These are phyloP conservation scores for Bombylius major DNA, from an alignment of 2,888 invertebrate genomes.

Conservation along the genomic window DNA sequence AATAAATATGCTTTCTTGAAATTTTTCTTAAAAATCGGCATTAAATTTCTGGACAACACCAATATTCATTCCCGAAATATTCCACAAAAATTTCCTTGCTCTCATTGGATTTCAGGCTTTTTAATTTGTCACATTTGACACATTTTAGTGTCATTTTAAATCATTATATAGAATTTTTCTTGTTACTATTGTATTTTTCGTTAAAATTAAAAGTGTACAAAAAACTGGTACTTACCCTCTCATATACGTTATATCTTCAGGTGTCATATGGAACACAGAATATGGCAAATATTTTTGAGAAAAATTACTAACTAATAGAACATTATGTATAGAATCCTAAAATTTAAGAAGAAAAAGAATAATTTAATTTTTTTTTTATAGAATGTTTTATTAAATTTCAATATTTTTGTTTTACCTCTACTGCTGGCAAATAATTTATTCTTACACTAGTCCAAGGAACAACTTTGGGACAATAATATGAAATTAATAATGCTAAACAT, in stretches of 20 bases:
- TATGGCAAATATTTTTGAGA: slow-evolving; percentile 73
- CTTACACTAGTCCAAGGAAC: slow-evolving; percentile 57
- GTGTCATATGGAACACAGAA: slow-evolving; percentile 83
- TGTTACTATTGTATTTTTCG: too few relatives aligned
- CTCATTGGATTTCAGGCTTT: too few relatives aligned
- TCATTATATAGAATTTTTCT: too few relatives aligned
- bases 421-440: slow-evolving; percentile 37
- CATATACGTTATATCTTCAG: slow-evolving; percentile 92
- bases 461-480: slow-evolving; percentile 79
- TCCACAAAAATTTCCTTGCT: too few relatives aligned
- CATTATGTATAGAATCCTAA: slow-evolving; percentile 80
- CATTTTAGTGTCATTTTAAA: too few relatives aligned
- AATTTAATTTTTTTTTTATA: background rate
- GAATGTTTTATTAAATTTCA: background rate
- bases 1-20: too few relatives aligned
- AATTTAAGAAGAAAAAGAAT: background rate
- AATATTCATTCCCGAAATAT: too few relatives aligned
- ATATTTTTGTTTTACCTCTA: slow-evolving; percentile 21
- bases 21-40: too few relatives aligned
- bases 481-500: slow-evolving; percentile 71
- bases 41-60: too few relatives aligned
- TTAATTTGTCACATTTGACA: too few relatives aligned
- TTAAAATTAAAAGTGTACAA: too few relatives aligned
- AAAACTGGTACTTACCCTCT: slow-evolving; percentile 51
- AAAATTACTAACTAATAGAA: slow-evolving; percentile 77